Evolutionary conservation across 2,888 invertebrate genomes (phyloP).

Genomic region (Busseola fusca): DNA sequence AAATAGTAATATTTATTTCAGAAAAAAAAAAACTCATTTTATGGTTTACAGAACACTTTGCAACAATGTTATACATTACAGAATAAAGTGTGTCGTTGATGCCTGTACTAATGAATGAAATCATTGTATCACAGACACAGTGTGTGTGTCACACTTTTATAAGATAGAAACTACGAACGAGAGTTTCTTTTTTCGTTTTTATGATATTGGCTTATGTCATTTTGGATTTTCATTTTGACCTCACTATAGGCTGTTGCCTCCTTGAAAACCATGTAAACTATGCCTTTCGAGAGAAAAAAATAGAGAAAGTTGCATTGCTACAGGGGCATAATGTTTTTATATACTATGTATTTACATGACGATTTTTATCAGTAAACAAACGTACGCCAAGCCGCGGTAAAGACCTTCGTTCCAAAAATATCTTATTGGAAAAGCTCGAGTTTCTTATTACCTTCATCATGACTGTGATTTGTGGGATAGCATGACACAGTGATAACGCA

Average conservation of each 20-base stretch:
- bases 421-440: background rate
- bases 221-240: background rate
- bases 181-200: too few species aligned
- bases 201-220: too few species aligned
- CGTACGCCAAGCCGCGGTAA: background rate
- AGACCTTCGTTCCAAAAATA: background rate
- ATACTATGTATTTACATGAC: background rate
- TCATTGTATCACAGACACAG: too few species aligned
- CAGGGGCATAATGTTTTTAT: background rate
- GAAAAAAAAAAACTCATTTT: too few species aligned
- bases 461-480: constrained; percentile 3
- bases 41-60: too few species aligned
- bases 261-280: background rate
- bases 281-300: background rate
- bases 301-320: background rate
- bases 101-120: too few species aligned
- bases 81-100: too few species aligned
- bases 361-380: background rate
- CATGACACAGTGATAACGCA: background rate
- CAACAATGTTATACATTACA: too few species aligned
- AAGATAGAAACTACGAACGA: too few species aligned
- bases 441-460: constrained; percentile 3
- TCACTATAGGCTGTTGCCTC: background rate
- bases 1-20: too few species aligned
- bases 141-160: too few species aligned